A percentile compares a stretch with the other conserved stretches of the same genome.
Conservation (phyloP, 2,797 vertebrate species). For the Spheniscus humboldti region DNA sequence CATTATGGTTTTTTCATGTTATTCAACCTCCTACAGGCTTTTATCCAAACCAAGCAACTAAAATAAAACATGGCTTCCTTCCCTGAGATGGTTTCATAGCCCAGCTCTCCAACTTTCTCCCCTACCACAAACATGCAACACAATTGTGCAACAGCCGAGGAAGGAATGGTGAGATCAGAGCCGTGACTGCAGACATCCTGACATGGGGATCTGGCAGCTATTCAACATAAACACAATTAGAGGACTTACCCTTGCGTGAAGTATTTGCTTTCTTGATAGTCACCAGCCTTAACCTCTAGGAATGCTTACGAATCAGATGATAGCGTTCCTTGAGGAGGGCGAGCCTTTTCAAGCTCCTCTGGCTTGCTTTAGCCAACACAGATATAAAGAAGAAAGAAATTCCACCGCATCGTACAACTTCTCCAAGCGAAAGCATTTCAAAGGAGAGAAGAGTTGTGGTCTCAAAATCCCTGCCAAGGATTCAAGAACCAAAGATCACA, state of each 20-base stretch:
- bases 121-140: constrained; percentile 64
- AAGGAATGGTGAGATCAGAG: constrained; percentile 69
- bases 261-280: constrained; percentile 73
- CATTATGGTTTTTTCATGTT: constrained; percentile 10
- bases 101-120: constrained; percentile 52
- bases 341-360: constrained; percentile 31
- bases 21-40: constrained; percentile 61
- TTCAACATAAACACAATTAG: constrained; percentile 81
- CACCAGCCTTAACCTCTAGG: constrained; percentile 73
- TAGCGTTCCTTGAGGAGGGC: constrained; percentile 40
- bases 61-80: constrained; percentile 66
- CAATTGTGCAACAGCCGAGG: constrained; percentile 57
- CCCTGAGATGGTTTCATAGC: constrained; percentile 49
- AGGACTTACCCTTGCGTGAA: constrained; percentile 80
- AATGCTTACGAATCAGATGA: constrained; percentile 64
- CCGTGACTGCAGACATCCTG: constrained; percentile 75
- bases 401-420: not conserved
- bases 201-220: constrained; percentile 76
- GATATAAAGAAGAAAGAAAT: constrained; percentile 39
- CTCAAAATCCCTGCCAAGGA: constrained; percentile 2
- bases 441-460: not conserved
- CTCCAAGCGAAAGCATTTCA: not conserved
- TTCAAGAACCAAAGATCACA: not conserved
- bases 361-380: constrained; percentile 15
- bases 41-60: constrained; percentile 66